Evolutionary conservation across 2,888 invertebrate genomes (phyloP).

Genomic region (Agrotis clavis): DNA sequence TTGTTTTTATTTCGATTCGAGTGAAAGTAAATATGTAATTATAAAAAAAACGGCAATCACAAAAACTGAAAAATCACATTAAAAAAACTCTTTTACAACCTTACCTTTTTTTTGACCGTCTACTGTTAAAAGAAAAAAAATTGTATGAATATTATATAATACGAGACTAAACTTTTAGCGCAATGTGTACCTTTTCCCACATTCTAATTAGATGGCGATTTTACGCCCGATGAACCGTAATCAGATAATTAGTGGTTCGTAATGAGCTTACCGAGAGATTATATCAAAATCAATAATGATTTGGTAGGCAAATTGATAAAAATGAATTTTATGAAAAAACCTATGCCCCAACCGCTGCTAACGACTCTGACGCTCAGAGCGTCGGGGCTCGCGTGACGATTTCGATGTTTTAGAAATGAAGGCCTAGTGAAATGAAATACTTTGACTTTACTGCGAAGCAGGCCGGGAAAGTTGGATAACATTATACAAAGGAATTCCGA

Average conservation of each 20-base stretch:
- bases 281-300: not conserved
- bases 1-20: not conserved
- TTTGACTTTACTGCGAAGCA: no score
- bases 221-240: slow-evolving; percentile 7
- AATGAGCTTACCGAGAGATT: not conserved
- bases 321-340: not conserved
- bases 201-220: slow-evolving; percentile 35
- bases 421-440: no score
- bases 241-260: slow-evolving; percentile 20
- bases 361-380: no score
- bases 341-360: no score
- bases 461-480: not conserved
- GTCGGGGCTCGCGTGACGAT: no score
- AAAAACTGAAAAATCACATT: no score
- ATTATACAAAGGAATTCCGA: not conserved
- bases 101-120: no score
- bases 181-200: not conserved
- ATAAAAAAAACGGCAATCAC: no score
- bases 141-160: not conserved
- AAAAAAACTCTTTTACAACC: no score
- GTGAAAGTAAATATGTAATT: no score
- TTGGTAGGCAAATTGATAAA: not conserved
- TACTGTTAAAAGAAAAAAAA: not conserved
- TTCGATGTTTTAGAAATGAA: no score
- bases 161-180: not conserved